A percentile compares a stretch with the other conserved stretches of the same genome.
Conservation (phyloP, 2,888 invertebrate genomes). For the Philereme vetulata region DNA sequence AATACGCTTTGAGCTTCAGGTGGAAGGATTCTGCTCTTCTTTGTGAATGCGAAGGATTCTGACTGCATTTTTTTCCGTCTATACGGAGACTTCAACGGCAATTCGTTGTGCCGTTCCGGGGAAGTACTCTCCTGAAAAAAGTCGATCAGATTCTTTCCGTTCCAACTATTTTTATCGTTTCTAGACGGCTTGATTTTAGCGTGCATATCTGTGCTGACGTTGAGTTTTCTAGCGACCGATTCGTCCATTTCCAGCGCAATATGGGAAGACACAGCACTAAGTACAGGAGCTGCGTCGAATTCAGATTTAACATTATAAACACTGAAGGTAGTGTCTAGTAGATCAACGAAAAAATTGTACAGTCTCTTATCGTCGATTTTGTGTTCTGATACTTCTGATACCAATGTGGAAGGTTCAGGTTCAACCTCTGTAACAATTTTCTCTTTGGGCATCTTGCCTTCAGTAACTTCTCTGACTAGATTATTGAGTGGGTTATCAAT, state of each 20-base stretch:
- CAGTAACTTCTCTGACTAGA: slow-evolving; percentile 33
- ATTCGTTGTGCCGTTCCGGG: not conserved
- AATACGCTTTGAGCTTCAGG: slow-evolving; percentile 32
- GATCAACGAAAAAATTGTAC: slow-evolving; percentile 65
- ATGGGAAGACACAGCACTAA: slow-evolving; percentile 40
- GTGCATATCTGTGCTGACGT: slow-evolving; percentile 15
- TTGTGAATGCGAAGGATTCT: slow-evolving; percentile 37
- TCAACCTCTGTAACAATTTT: slow-evolving; percentile 36
- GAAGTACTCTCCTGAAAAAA: slow-evolving; percentile 5
- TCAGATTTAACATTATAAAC: slow-evolving; percentile 51
- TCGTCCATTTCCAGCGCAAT: slow-evolving; percentile 53
- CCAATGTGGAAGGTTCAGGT: slow-evolving; percentile 44
- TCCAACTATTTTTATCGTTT: slow-evolving; percentile 20
- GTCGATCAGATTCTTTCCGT: slow-evolving; percentile 14
- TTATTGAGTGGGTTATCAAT: slow-evolving; percentile 21
- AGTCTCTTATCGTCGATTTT: slow-evolving; percentile 52
- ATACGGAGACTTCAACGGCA: not conserved
- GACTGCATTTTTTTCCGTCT: slow-evolving; percentile 4
- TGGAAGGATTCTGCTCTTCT: slow-evolving; percentile 23
- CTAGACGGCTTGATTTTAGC: slow-evolving; percentile 21
- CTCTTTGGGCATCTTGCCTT: slow-evolving; percentile 33
- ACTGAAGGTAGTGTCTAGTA: slow-evolving; percentile 60
- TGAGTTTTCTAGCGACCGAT: slow-evolving; percentile 48
- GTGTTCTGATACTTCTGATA: slow-evolving; percentile 30
- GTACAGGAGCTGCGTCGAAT: slow-evolving; percentile 4